Evolutionary conservation across 2,888 invertebrate species (phyloP).

Genomic region (Xanthorhoe designata): DNA sequence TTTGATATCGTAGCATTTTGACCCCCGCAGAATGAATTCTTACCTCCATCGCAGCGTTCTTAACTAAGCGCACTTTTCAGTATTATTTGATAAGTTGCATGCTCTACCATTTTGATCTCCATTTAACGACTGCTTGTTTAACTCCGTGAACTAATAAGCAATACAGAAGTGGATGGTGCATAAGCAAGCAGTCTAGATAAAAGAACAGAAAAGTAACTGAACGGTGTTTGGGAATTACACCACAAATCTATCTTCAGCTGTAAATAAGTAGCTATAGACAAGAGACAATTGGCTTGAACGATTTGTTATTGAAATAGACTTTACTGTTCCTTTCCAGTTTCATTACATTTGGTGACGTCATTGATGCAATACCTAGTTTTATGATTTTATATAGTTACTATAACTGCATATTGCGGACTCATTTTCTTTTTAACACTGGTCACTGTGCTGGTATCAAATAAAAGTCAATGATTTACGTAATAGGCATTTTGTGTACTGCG

Average conservation of each 20-base stretch:
- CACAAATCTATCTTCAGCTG: slow-evolving; percentile 22
- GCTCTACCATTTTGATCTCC: slow-evolving; percentile 55
- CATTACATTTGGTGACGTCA: slow-evolving; percentile 46
- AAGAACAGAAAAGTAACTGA: slow-evolving; percentile 66
- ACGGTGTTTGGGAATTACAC: slow-evolving; percentile 49
- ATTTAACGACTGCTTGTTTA: slow-evolving; percentile 48
- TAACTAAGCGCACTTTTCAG: slow-evolving; percentile 70
- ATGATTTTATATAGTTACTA: slow-evolving; percentile 12
- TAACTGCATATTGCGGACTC: slow-evolving; percentile 5
- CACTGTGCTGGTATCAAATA: slow-evolving; percentile 10
- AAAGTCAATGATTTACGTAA: slow-evolving; percentile 22
- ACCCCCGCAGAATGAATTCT: slow-evolving; percentile 72
- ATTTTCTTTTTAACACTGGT: slow-evolving; percentile 12
- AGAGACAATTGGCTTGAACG: slow-evolving; percentile 39
- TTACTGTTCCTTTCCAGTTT: slow-evolving; percentile 64
- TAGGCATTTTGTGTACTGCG: slow-evolving; percentile 58
- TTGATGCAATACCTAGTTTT: slow-evolving; percentile 60
- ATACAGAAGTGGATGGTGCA: slow-evolving; percentile 25
- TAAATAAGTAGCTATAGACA: slow-evolving; percentile 28
- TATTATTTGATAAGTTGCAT: slow-evolving; percentile 73
- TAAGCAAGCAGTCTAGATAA: slow-evolving; percentile 62
- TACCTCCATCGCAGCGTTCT: slow-evolving; percentile 71
- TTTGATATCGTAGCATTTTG: slow-evolving; percentile 77
- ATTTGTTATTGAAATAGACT: slow-evolving; percentile 50
- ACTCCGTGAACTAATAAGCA: slow-evolving; percentile 27